A percentile compares a stretch with the other conserved stretches of the same genome.
Evolutionary conservation across 2,113 vertebrate species (phyloP).

Genomic region (Lonchura striata): DNA sequence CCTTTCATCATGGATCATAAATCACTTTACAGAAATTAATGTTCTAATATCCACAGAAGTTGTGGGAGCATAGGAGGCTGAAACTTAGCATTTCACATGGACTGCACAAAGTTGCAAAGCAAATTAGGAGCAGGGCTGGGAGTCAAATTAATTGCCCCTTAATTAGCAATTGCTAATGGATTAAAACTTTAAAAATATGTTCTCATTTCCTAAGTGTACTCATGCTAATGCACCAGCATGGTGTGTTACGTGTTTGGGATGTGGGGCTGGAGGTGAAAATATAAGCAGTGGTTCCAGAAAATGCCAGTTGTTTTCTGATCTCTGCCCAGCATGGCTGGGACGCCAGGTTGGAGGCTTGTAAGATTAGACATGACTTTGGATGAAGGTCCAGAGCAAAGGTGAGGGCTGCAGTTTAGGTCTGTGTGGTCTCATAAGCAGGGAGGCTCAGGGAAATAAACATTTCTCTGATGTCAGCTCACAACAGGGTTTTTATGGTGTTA

Average conservation of each 20-base stretch:
- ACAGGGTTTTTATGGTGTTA: neutral
- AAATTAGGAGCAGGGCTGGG: neutral
- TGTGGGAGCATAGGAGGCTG: neutral
- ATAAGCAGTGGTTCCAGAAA: neutral
- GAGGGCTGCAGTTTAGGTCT: neutral
- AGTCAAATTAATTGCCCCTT: slow-evolving; percentile 24
- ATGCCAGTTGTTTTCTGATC: neutral
- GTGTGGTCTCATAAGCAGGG: neutral
- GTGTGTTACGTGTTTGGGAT: neutral
- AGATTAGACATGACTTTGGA: neutral
- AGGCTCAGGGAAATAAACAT: neutral
- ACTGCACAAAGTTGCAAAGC: neutral
- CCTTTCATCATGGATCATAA: slow-evolving; percentile 44
- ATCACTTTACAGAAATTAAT: slow-evolving; percentile 16
- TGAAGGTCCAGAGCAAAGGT: neutral
- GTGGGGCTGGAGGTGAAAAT: neutral
- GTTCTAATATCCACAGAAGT: neutral
- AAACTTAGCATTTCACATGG: neutral
- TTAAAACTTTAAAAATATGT: neutral
- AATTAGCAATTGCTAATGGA: slow-evolving; percentile 17
- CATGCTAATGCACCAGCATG: accelerated
- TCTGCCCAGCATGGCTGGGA: neutral
- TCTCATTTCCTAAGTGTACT: neutral
- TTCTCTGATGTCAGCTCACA: neutral
- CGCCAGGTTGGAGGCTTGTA: neutral